Percentiles rank a stretch among this genome's conserved stretches.
phyloP scores from a whole-genome alignment of 2,888 invertebrate genomes.

The Drosophila buzzatii region DNA sequence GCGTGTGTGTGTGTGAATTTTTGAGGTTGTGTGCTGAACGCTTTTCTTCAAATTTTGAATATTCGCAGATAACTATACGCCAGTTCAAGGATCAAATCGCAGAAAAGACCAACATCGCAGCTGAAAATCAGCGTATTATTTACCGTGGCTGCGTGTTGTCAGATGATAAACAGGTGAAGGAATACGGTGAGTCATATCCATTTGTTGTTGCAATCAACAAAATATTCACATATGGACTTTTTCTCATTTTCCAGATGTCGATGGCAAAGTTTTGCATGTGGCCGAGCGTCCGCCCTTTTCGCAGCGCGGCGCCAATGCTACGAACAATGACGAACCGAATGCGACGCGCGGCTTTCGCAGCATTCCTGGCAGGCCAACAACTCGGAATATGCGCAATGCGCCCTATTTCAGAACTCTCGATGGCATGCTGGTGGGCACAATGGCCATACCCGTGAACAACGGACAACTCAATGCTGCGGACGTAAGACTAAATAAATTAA shows the following conservation, averaged over 20 bases:
- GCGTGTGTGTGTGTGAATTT: slow-evolving; percentile 21
- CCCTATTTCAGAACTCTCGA: slow-evolving; percentile 84
- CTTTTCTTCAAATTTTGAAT: not conserved
- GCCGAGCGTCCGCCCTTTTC: slow-evolving; percentile 94
- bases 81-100: slow-evolving; percentile 93
- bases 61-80: slow-evolving; percentile 90
- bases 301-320: slow-evolving; percentile 76
- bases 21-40: slow-evolving; percentile 56
- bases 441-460: slow-evolving; percentile 84
- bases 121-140: slow-evolving; percentile 94
- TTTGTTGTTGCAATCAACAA: not conserved
- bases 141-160: slow-evolving; percentile 97
- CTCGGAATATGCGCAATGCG: slow-evolving; percentile 82
- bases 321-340: slow-evolving; percentile 64
- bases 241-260: slow-evolving; percentile 88
- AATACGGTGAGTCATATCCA: slow-evolving; percentile 89
- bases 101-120: slow-evolving; percentile 91
- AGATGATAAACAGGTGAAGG: slow-evolving; percentile 93
- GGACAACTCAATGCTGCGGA: slow-evolving; percentile 46
- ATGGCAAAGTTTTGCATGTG: slow-evolving; percentile 96
- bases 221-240: not conserved
- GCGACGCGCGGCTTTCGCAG: slow-evolving; percentile 83
- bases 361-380: slow-evolving; percentile 73
- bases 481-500: slow-evolving; percentile 27
- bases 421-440: slow-evolving; percentile 85